Evolutionary conservation across 2,113 vertebrate species (phyloP), one percentile per base, ranked within the genome.

Genomic region (Cettia cetti): DNA sequence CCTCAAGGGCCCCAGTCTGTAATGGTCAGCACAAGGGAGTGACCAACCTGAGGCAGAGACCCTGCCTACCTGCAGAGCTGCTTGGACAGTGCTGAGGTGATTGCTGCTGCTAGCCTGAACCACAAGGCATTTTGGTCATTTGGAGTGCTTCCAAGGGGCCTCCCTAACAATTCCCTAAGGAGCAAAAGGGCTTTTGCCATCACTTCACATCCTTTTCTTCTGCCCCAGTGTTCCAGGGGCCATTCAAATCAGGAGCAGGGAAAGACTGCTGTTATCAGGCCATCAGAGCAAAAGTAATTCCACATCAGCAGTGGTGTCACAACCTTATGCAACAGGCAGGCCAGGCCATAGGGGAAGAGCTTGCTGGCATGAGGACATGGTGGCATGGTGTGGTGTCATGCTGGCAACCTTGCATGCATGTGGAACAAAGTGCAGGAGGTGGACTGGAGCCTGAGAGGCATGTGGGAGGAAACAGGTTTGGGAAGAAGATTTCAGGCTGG

Each of bases 1-100:
- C 9, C 33, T 15, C 2, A 13, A 10, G 53, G 17, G 31, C 13
- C 17, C 8, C 20, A 37, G 0, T 8, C 7, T 1, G 0, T 22
- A n/a, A 17, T 13, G 2, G 6, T 66, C 77, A 75, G 60, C 33
- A 61, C 11, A 10, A 72, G 13, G 49, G 18, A 4, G 17, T 39
- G 30, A 31, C 16, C 33, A 40, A 27, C 76, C 31, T n/a, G 18
- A 64, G 59, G 44, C 47, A 63, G 24, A 54, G 56, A 37, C 17
- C 28, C 15, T 60, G 40, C 40, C 42, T 77, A 8, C 45, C 20
- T 74, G 31, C 57, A 88, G 75, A 45, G 17, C 49, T 70, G 31
- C 23, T 6, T 44, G 59, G 30, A 12, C 40, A 40, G 22, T 35
- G 21, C 15, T 64, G 54, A 40, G 20, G 42, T 39, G 35, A n/a